Evolutionary conservation across 2,113 vertebrate species (phyloP).

Genomic region (Megaceryle torquata): DNA sequence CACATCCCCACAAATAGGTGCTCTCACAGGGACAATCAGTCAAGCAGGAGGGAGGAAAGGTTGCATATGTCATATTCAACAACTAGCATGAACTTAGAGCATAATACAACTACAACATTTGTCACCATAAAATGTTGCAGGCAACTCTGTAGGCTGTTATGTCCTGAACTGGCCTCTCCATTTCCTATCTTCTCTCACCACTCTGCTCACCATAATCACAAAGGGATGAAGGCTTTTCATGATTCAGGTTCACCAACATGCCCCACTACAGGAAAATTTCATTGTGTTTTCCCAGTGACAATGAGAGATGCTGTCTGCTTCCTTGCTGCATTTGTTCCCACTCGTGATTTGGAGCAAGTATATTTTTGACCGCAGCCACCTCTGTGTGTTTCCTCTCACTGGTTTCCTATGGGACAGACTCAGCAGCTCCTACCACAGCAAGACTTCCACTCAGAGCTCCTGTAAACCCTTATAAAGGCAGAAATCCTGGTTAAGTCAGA

Average conservation of each 20-base stretch:
- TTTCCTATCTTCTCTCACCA: background rate
- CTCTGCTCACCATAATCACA: background rate
- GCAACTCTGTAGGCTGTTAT: background rate
- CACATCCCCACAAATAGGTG: background rate
- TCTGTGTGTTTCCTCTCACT: background rate
- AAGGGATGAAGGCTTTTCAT: background rate
- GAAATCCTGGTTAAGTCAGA: background rate
- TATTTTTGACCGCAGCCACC: background rate
- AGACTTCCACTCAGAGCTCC: constrained; percentile 31
- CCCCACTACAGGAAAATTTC: background rate
- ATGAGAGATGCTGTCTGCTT: background rate
- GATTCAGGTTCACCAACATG: background rate
- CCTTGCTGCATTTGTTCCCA: background rate
- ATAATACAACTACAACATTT: background rate
- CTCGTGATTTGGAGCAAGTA: background rate
- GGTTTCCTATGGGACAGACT: background rate
- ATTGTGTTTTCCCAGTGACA: background rate
- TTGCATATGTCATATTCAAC: background rate
- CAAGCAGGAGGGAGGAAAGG: background rate
- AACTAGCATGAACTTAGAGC: background rate
- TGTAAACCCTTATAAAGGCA: constrained; percentile 47
- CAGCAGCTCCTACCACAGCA: background rate
- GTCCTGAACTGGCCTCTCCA: background rate
- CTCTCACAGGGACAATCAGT: background rate
- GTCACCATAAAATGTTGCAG: background rate